These are phyloP conservation scores for Panulirus ornatus DNA, from an alignment of 1,140 invertebrate species.

Conservation along the genomic window DNA sequence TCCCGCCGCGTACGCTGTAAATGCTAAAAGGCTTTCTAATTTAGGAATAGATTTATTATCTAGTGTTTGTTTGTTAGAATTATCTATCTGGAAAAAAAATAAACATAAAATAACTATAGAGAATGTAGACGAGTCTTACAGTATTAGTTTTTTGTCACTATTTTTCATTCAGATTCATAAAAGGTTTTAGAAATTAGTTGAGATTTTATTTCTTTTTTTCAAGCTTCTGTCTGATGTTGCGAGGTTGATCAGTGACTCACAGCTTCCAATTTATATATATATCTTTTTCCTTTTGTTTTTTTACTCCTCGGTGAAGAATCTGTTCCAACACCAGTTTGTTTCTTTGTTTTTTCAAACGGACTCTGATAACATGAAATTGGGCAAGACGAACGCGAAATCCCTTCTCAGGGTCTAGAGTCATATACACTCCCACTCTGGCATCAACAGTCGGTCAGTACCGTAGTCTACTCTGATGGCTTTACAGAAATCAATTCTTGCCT, in stretches of 20 bases:
- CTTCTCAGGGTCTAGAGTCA: neutral
- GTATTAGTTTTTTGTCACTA: conserved; percentile 25
- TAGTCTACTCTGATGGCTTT: neutral
- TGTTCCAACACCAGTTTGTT: neutral
- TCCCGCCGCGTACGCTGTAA: conserved; percentile 66
- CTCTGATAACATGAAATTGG: neutral
- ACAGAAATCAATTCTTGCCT: too few relatives aligned
- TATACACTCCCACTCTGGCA: neutral
- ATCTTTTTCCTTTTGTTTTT: too few relatives aligned
- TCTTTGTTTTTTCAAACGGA: neutral
- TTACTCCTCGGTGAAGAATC: too few relatives aligned
- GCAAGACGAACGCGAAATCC: neutral
- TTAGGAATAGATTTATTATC: conserved; percentile 70
- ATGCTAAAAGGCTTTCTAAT: conserved; percentile 70
- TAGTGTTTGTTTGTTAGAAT: conserved; percentile 68
- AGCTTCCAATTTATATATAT: too few relatives aligned
- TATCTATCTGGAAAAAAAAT: conserved; percentile 51
- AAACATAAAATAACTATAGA: conserved; percentile 55
- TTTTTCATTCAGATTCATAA: neutral
- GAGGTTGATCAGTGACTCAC: neutral
- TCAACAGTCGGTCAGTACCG: neutral
- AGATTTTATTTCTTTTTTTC: too few relatives aligned
- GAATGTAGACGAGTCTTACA: conserved; percentile 29
- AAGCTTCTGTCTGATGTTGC: neutral
- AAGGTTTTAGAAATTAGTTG: neutral